A percentile compares a stretch with the other conserved stretches of the same genome.
These are phyloP conservation scores for Casuarius casuarius DNA, from an alignment of 2,113 vertebrate genomes.

Conservation along the genomic window DNA sequence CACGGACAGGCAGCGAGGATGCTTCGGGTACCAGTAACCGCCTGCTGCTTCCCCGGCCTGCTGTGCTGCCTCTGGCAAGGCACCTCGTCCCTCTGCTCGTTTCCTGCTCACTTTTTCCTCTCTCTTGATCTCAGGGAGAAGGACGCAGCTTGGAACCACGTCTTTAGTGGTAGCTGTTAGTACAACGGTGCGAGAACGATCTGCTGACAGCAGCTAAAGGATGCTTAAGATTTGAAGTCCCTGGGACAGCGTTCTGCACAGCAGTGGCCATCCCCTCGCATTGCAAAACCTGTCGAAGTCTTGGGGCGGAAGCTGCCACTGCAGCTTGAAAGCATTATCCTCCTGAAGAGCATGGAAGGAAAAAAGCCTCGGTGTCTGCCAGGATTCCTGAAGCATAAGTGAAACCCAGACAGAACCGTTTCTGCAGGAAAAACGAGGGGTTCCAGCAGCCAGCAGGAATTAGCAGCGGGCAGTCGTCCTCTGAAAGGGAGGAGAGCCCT, in stretches of 20 bases:
- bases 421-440: not conserved
- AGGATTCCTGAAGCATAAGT: not conserved
- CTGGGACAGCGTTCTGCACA: not conserved
- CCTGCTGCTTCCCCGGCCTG: not conserved
- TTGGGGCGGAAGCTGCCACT: accelerated
- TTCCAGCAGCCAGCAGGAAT: not conserved
- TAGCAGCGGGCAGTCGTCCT: not conserved
- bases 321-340: not conserved
- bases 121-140: no score
- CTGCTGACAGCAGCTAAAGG: accelerated
- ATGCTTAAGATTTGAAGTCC: not conserved
- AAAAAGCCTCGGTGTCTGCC: accelerated
- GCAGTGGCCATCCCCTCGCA: accelerated
- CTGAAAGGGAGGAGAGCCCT: accelerated
- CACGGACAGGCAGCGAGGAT: not conserved
- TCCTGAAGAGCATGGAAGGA: accelerated
- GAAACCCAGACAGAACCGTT: accelerated
- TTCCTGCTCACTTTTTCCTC: not conserved
- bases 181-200: accelerated
- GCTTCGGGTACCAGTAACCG: not conserved
- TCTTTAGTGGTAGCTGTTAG: not conserved
- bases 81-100: not conserved
- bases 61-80: not conserved
- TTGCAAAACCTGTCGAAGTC: accelerated
- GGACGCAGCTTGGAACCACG: not conserved